phyloP scores from a whole-genome alignment of 2,113 vertebrate species.

The Zapornia atra region DNA sequence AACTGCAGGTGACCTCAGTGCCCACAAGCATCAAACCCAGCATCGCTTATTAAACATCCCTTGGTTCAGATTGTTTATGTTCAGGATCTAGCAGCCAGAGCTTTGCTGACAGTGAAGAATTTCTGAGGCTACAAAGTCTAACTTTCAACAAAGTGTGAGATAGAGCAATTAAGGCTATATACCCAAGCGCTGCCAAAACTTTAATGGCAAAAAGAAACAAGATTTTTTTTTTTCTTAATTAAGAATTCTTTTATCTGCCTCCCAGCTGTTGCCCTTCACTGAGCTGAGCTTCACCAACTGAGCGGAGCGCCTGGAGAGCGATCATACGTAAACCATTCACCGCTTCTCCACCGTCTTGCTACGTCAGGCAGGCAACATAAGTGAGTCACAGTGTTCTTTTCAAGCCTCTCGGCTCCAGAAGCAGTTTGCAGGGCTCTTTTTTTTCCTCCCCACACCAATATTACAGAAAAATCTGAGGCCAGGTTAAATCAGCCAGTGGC shows the following conservation, averaged over 20 bases:
- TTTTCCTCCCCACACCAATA: neutral
- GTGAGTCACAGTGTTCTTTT: neutral
- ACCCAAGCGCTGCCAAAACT: neutral
- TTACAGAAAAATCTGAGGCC: neutral
- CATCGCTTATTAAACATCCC: neutral
- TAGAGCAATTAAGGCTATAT: neutral
- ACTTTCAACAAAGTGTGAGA: neutral
- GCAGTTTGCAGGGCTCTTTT: neutral
- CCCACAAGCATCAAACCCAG: neutral
- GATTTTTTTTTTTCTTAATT: neutral
- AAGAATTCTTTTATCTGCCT: neutral
- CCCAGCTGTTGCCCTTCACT: neutral
- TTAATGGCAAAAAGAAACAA: neutral
- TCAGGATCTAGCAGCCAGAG: neutral
- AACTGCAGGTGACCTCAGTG: neutral
- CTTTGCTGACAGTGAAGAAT: neutral
- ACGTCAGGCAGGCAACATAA: neutral
- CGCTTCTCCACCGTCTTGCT: neutral
- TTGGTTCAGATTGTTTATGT: neutral
- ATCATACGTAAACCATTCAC: neutral
- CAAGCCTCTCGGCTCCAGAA: neutral
- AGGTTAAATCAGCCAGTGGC: neutral
- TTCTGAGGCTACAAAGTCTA: neutral
- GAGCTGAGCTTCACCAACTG: neutral
- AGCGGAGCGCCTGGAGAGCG: rapidly evolving